Base-by-base conservation (phyloP, 2,113 vertebrate species). In the Tragelaphus imberbis region DNA sequence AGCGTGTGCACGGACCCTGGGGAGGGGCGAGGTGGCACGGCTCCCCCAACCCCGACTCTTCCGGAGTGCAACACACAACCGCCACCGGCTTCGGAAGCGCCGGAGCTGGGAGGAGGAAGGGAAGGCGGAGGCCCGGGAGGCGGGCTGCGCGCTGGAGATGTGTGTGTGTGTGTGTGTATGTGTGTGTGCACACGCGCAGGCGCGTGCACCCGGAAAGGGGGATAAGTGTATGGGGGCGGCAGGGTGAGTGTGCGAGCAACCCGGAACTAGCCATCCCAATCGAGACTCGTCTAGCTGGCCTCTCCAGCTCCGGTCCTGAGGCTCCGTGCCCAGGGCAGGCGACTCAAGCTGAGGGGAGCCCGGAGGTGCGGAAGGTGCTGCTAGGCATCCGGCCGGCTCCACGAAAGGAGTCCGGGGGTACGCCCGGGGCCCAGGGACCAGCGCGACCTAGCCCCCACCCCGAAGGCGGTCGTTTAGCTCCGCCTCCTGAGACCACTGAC, bases 401-500 rank as follows among this genome's bases (percentile, higher is more conserved):
- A 33, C 58, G 33, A 40, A 89, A 94, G 68, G 51, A 94, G 77
- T 23, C 92, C 2, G 9, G 81, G 13, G 59, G 47, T 40, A 49
- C 53, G 30, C 84, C 81, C 2, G 30, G 68, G 89, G 90, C 71
- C 92, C 3, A 47, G 27, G 61, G 89, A 88, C 44, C 12, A 3
- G 51, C 56, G 40, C 56, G 51, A 94, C 94, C 95, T 92, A 93
- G 91, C 84, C 49, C 58, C 65, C 95, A 44, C n/a, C 9, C 68
- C n/a, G 65, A 71, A 44, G 21, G 96, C 84, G 12, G 84, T 80
- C 36, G 79, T 92, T 97, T 95, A 90, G 63, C 92, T 71, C 44
- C 36, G 16, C 88, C 36, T 56, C 94, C 82, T 8, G 13, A 93
- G 90, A 59, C 93, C 89, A 90, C 96, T 96, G 97, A 84, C 95